Base-by-base conservation (phyloP, 2,113 vertebrate species). In the Aphyosemion australe region DNA sequence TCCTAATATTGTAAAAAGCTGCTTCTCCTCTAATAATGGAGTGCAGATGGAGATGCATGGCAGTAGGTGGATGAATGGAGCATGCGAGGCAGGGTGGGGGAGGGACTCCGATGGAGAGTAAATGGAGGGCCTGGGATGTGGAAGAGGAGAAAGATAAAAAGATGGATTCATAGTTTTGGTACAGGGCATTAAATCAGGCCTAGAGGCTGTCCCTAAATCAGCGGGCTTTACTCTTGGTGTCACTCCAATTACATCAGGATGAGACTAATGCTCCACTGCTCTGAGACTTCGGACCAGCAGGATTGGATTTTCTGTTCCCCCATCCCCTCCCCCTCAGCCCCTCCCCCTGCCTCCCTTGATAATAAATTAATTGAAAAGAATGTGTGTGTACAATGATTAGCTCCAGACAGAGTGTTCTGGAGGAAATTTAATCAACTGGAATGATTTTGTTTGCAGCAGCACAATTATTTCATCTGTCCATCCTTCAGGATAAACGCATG, bases 151-250 rank as follows among this genome's bases (percentile, higher is more conserved):
- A 86, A 84, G 87, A 92, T 94, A 95, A 92, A 55, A 95, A 95
- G 94, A 96, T 91, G 93, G 93, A 95, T 69, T 89, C 85, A 88
- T 91, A 76, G 80, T 91, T 94, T 95, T 90, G 85, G 92, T 91
- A 93, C 92, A 95, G 92, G 88, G 91, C 93, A 95, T 96, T 94
- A 95, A 82, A 90, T 73, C 89, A 87, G 82, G 93, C 94, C 94
- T 87, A 82, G 93, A 86, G 94, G 94, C 93, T 84, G 84, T 87
- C 79, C 90, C 90, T 90, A 92, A 89, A 92, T 93, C 83, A 87
- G 89, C 67, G 78, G 41, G 84, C 85, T 90, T 91, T 90, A 88
- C 80, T 85, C 79, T 81, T 80, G 82, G 84, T 87, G 87, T 84
- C 83, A 84, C 90, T 90, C 80, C 67, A 58, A 78, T 91, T 91